These are phyloP conservation scores for Hyalella azteca DNA, from an alignment of 2,888 invertebrate species.

Conservation along the genomic window DNA sequence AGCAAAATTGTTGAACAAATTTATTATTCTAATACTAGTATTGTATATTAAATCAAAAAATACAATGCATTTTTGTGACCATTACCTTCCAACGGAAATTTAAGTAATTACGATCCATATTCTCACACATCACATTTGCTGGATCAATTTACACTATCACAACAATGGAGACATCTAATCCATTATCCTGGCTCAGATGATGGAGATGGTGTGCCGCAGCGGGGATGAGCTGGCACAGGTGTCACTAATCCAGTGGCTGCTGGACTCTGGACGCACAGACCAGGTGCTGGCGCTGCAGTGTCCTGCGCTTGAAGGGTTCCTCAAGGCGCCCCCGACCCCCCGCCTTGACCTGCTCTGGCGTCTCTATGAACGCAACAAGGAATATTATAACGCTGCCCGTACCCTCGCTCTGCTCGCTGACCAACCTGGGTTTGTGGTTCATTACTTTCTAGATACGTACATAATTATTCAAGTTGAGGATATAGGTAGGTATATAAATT, in stretches of 20 bases:
- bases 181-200: constrained; percentile 49
- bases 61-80: too few relatives aligned
- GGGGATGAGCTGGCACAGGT: constrained; percentile 89
- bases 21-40: too few relatives aligned
- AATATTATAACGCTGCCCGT: constrained; percentile 90
- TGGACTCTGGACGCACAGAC: constrained; percentile 66
- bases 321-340: constrained; percentile 68
- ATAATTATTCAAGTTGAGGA: too few relatives aligned
- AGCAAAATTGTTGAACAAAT: too few relatives aligned
- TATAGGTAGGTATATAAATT: too few relatives aligned
- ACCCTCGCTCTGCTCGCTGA: constrained; percentile 87
- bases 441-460: too few relatives aligned
- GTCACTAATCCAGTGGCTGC: constrained; percentile 91
- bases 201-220: constrained; percentile 44
- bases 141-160: too few relatives aligned
- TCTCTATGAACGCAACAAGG: constrained; percentile 89
- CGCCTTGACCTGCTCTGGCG: constrained; percentile 90
- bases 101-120: too few relatives aligned
- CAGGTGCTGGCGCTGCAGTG: constrained; percentile 65
- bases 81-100: background rate
- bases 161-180: too few relatives aligned
- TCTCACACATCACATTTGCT: too few relatives aligned
- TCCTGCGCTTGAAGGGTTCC: constrained; percentile 77
- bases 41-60: too few relatives aligned
- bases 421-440: constrained; percentile 63